Conservation (phyloP, 2,888 invertebrate species). For the Achlya flavicornis region DNA sequence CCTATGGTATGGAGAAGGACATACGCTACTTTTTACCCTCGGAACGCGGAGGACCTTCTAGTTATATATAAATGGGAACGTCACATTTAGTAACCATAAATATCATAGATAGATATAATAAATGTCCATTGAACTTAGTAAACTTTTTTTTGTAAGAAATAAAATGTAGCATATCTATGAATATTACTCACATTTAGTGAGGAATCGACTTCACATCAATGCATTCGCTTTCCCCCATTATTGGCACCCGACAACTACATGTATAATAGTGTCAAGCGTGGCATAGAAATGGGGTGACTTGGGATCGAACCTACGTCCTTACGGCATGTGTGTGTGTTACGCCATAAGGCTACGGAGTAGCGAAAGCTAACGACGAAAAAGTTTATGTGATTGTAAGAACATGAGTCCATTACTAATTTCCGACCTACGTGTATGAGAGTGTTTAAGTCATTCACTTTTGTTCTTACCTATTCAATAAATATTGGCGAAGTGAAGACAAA, state of each 20-base stretch:
- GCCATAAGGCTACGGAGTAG: slow-evolving; percentile 37
- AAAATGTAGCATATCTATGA: slow-evolving; percentile 65
- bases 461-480: no score
- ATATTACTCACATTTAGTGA: slow-evolving; percentile 50
- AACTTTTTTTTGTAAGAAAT: slow-evolving; percentile 12
- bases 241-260: slow-evolving; percentile 75
- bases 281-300: slow-evolving; percentile 71
- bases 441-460: no score
- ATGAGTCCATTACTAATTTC: not conserved
- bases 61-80: no score
- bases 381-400: not conserved
- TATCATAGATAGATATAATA: no score
- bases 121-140: not conserved
- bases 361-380: not conserved
- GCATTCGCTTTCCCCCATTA: slow-evolving; percentile 67
- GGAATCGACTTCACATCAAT: slow-evolving; percentile 68
- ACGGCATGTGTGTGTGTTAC: not conserved
- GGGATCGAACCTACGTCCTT: slow-evolving; percentile 59
- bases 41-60: no score
- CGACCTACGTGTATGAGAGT: no score
- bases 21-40: no score
- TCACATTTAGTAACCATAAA: no score
- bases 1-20: no score
- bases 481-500: no score
- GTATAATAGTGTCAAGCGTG: slow-evolving; percentile 75